Evolutionary conservation across 2,888 invertebrate genomes (phyloP).

Genomic region (Nebria brevicollis): DNA sequence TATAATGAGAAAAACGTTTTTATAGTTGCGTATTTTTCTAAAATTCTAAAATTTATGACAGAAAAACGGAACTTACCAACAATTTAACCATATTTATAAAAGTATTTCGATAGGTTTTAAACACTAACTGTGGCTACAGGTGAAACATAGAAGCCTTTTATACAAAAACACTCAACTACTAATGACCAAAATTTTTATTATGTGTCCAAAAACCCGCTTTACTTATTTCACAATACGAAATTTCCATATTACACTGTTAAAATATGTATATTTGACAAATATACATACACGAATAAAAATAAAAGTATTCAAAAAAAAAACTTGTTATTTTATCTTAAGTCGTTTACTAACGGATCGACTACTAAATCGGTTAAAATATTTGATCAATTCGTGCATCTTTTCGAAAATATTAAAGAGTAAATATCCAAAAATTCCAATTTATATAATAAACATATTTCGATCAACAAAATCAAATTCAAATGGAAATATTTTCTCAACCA

Average conservation of each 20-base stretch:
- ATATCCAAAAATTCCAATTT: no score
- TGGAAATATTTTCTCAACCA: no score
- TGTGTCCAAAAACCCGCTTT: slow-evolving; percentile 20
- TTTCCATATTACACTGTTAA: neutral
- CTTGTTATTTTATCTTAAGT: neutral
- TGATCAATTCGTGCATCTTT: no score
- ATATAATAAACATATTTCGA: no score
- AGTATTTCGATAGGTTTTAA: neutral
- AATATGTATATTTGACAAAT: neutral
- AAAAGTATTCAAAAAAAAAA: neutral
- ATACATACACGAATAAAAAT: neutral
- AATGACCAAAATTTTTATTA: neutral
- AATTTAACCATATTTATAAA: slow-evolving; percentile 12
- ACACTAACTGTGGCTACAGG: neutral
- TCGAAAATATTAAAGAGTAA: no score
- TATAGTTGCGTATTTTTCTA: no score
- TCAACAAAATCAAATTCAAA: no score
- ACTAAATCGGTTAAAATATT: no score
- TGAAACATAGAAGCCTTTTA: slow-evolving; percentile 10
- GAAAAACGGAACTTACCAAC: slow-evolving; percentile 45
- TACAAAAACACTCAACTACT: neutral
- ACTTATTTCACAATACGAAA: slow-evolving; percentile 6
- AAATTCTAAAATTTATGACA: no score
- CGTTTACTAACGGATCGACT: no score
- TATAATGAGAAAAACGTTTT: neutral